phyloP scores from a whole-genome alignment of 2,797 vertebrate genomes.

The Chiroxiphia lanceolata region DNA sequence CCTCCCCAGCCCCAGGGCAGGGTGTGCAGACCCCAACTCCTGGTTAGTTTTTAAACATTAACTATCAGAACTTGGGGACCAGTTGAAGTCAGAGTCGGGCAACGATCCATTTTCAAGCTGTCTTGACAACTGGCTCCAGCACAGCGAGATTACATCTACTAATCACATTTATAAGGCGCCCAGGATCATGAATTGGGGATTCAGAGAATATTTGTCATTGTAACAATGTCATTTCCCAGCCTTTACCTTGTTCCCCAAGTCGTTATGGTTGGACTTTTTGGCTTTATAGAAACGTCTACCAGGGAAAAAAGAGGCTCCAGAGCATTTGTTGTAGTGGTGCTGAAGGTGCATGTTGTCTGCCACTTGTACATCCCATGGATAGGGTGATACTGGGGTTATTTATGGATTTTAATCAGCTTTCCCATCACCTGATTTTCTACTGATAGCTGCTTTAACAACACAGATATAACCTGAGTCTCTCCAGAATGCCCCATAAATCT shows the following conservation, averaged over 20 bases:
- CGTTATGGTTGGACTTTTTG: background rate
- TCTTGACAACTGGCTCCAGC: slow-evolving; percentile 36
- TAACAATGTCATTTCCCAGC: slow-evolving; percentile 28
- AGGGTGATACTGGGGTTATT: background rate
- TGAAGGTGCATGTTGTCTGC: background rate
- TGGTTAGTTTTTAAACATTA: background rate
- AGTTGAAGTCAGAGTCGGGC: background rate
- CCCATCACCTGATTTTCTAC: background rate
- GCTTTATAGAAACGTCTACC: background rate
- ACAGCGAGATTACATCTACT: slow-evolving; percentile 13
- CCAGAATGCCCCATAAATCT: background rate
- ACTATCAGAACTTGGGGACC: background rate
- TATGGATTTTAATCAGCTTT: background rate
- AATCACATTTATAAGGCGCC: slow-evolving; percentile 28
- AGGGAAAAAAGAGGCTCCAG: background rate
- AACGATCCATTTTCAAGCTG: background rate
- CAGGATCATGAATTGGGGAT: background rate
- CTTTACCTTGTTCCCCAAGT: background rate
- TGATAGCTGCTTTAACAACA: background rate
- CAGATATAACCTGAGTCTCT: background rate
- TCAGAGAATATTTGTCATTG: slow-evolving; percentile 33
- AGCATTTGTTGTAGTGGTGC: background rate
- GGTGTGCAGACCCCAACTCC: fast-evolving
- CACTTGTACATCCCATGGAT: fast-evolving
- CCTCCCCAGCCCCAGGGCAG: background rate